These are phyloP conservation scores for Hemiprocne comata DNA, from an alignment of 2,113 vertebrate genomes.

Conservation along the genomic window DNA sequence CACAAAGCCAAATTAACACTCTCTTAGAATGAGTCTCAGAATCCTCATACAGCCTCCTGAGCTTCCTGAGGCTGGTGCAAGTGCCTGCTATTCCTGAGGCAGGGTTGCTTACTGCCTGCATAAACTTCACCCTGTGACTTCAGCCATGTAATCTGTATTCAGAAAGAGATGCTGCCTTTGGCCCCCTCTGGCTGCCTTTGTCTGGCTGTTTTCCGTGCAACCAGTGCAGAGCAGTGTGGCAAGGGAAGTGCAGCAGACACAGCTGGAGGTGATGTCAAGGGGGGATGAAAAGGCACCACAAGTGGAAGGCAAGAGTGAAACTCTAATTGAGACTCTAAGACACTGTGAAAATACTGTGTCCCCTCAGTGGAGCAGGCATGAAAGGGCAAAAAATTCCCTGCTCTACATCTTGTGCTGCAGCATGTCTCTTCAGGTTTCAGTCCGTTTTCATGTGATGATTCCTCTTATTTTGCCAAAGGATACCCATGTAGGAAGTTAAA, in stretches of 20 bases:
- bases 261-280: not conserved
- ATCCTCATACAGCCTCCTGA: not conserved
- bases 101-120: not conserved
- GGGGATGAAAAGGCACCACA: not conserved
- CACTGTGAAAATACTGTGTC: not conserved
- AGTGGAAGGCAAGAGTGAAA: conserved; percentile 16
- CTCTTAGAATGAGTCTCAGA: not conserved
- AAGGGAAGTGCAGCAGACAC: conserved; percentile 48
- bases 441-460: not conserved
- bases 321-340: not conserved
- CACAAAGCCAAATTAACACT: not conserved
- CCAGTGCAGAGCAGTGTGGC: not conserved
- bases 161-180: not conserved
- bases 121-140: not conserved
- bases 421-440: not conserved
- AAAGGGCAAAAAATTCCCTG: not conserved
- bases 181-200: not conserved
- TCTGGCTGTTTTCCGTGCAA: not conserved
- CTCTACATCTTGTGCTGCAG: rapidly evolving
- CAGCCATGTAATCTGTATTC: not conserved
- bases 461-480: not conserved
- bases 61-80: not conserved
- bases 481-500: not conserved
- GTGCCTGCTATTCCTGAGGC: not conserved
- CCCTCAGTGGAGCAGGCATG: rapidly evolving